Base-by-base conservation (phyloP, 2,797 vertebrate genomes). In the Hydrophis major region DNA sequence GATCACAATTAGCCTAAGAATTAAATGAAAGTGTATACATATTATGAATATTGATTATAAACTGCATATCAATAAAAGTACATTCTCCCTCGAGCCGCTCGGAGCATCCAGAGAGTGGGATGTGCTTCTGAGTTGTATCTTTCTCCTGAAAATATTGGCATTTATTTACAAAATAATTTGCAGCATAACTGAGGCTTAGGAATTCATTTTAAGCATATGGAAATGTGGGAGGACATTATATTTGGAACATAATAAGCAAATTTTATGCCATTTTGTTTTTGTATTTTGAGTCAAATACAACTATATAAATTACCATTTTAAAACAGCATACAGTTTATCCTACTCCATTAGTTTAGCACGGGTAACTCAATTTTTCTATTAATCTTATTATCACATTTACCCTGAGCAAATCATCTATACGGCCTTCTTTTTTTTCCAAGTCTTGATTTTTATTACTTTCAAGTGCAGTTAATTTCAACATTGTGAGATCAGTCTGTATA, bases 371-470 rank as follows among this genome's bases (percentile, higher is more conserved):
- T 42, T 55, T 37, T 91, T 86, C 16, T 92, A 53, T 91, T 78
- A 78, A 78, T 89, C 11, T 66, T 93, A 91, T 25, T 28, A 66
- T 94, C 90, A 94, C 47, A 98, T 98, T 99, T 98, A 99, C 99
- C 98, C 99, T 98, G 98, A 99, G 98, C 98, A 99, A 98, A 97
- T 99, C 99, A 95, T 99, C 99, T 98, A 99, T 99, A 96, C 99
- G 98, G 95, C 99, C 99, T 98, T 99, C 99, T 96, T 99, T 99
- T 98, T 99, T 99, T 98, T 99, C 99, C 97, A 99, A 98, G 97
- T 99, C 99, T 96, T 99, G 98, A 97, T 99, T 99, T 98, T 99
- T 99, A 97, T 99, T 99, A 98, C 98, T 99, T 98, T 99, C 99
- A 97, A 99, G 98, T 97, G 99, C 98, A 97, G 99, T 99, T 98